Evolutionary conservation across 1,140 invertebrate species (phyloP).

Genomic region (Diachasmimorpha longicaudata): DNA sequence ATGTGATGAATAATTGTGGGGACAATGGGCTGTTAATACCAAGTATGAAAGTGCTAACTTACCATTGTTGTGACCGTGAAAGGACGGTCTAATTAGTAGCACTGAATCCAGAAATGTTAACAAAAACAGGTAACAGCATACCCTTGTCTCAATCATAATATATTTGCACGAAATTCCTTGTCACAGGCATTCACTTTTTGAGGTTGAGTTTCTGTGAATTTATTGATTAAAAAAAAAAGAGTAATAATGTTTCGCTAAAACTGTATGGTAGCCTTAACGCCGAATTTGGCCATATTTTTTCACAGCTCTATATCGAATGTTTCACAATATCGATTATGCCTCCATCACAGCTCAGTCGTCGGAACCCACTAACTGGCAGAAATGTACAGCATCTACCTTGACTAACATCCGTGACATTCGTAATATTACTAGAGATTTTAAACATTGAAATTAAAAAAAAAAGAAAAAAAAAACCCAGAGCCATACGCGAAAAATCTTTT

Average conservation of each 20-base stretch:
- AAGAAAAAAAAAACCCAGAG: neutral
- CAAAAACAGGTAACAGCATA: slow-evolving; percentile 55
- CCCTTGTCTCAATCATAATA: slow-evolving; percentile 58
- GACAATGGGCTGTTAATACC: no score
- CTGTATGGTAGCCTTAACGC: slow-evolving; percentile 33
- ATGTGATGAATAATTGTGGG: neutral
- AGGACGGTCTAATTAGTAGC: slow-evolving; percentile 54
- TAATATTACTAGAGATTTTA: neutral
- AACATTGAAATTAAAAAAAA: neutral
- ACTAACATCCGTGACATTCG: neutral
- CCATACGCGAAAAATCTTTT: neutral
- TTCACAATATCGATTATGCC: slow-evolving; percentile 42
- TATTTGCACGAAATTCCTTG: slow-evolving; percentile 33
- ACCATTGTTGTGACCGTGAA: slow-evolving; percentile 61
- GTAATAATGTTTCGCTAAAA: neutral
- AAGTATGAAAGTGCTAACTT: slow-evolving; percentile 25
- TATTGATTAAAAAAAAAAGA: neutral
- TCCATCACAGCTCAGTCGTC: slow-evolving; percentile 20
- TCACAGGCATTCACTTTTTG: slow-evolving; percentile 10
- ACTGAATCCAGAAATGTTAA: slow-evolving; percentile 53
- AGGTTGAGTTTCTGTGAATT: neutral
- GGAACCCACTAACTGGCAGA: neutral
- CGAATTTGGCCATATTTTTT: slow-evolving; percentile 46
- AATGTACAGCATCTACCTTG: neutral
- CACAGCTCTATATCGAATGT: slow-evolving; percentile 33